Evolutionary conservation across 2,888 invertebrate genomes (phyloP).

Genomic region (Tinea trinotella): DNA sequence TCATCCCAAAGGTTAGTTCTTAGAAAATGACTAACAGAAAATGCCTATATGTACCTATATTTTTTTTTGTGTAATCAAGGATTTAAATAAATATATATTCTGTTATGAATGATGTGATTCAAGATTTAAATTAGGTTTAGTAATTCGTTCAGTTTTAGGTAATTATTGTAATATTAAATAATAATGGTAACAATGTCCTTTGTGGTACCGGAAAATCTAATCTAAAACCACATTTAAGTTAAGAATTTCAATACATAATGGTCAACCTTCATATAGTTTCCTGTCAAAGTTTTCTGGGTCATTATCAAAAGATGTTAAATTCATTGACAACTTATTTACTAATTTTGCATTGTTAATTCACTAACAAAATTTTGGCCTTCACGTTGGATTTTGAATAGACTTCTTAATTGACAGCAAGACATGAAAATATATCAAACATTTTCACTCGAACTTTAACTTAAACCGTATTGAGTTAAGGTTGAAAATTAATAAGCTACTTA

Average conservation of each 20-base stretch:
- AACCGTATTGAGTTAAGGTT: not conserved
- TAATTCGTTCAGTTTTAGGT: too few species aligned
- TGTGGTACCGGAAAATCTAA: not conserved
- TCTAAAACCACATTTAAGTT: not conserved
- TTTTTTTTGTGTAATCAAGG: too few species aligned
- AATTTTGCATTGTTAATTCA: not conserved
- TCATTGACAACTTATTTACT: constrained; percentile 8
- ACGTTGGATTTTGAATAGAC: not conserved
- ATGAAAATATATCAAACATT: not conserved
- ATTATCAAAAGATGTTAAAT: constrained; percentile 13
- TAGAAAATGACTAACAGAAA: too few species aligned
- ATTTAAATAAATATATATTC: too few species aligned
- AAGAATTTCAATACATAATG: constrained; percentile 5
- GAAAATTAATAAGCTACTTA: not conserved
- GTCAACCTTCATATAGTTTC: constrained; percentile 7
- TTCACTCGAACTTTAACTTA: not conserved
- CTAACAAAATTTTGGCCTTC: not conserved
- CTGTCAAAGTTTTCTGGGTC: constrained; percentile 2
- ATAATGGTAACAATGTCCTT: not conserved
- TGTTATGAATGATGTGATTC: too few species aligned
- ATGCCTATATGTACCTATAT: too few species aligned
- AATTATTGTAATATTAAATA: too few species aligned
- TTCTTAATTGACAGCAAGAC: not conserved
- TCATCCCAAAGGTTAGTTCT: too few species aligned
- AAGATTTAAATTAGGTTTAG: too few species aligned